These are phyloP conservation scores for Spongia lamella DNA, from an alignment of 37 sponge, comb jelly and placozoan genomes.

Conservation along the genomic window DNA sequence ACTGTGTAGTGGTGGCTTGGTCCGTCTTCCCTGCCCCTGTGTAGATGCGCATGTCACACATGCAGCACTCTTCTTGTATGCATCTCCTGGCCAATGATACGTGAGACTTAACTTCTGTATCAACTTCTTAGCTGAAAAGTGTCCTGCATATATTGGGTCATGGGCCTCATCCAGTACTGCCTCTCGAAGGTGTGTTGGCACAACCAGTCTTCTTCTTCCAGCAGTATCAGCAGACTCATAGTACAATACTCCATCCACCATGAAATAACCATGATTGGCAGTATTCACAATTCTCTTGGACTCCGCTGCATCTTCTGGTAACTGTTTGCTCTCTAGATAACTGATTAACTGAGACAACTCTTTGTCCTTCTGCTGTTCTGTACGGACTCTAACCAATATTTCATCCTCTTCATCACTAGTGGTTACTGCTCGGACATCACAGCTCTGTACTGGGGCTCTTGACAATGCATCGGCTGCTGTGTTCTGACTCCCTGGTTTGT, in stretches of 20 bases:
- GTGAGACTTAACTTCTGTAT: not conserved
- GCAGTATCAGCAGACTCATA: not conserved
- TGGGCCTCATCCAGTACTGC: slow-evolving; percentile 14
- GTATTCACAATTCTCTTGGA: slow-evolving; percentile 10
- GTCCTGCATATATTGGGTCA: slow-evolving; percentile 9
- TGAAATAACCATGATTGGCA: slow-evolving; percentile 2
- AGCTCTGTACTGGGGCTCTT: slow-evolving; percentile 20
- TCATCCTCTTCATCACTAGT: not conserved
- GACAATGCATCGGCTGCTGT: slow-evolving; percentile 39
- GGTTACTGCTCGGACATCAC: too few relatives aligned
- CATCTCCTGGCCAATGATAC: slow-evolving; percentile 60
- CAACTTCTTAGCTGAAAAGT: slow-evolving; percentile 7
- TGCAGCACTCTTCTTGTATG: not conserved
- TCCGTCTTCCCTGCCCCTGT: slow-evolving; percentile 7
- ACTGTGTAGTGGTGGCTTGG: too few relatives aligned
- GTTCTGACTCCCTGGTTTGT: slow-evolving; percentile 40
- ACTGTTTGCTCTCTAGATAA: not conserved
- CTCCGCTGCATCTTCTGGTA: slow-evolving; percentile 22
- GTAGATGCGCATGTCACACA: slow-evolving; percentile 45
- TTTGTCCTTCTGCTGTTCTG: slow-evolving; percentile 1
- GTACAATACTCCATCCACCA: slow-evolving; percentile 22
- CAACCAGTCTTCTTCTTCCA: slow-evolving; percentile 12
- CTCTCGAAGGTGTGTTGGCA: slow-evolving; percentile 1
- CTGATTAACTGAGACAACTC: slow-evolving; percentile 1
- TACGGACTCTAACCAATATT: too few relatives aligned